Base-by-base conservation (phyloP, 1,140 invertebrate genomes). In the Brevipalpus yothersi region DNA sequence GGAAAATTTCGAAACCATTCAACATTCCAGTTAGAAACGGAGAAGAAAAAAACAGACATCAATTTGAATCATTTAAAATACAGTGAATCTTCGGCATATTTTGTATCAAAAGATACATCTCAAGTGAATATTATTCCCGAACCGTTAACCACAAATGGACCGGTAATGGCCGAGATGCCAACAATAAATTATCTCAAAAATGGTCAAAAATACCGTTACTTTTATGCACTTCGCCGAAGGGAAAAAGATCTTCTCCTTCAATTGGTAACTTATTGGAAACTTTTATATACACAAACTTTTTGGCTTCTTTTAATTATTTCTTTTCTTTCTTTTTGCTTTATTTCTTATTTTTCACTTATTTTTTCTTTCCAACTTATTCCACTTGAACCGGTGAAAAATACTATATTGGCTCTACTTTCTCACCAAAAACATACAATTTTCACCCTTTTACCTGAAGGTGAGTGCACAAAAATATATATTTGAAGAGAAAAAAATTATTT, bases 161-260 rank as follows among this genome's bases (percentile, higher is more conserved):
- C 43, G 11, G 17, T 19, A 45, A 53, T 43, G 31, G 42, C 54
- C 10, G 85, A 89, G 71, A 84, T 85, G 0, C 86, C 87, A 0
- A 74, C 80, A 53, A 80, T 90, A 57, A 80, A 87, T 72, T 84
- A 84, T 61, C 77, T 81, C 15, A 58, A 40, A n/a, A 76, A 81
- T 58, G 83, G 83, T 65, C 66, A 65, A 59, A 68, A 69, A 59
- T 72, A 73, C 63, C 63, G 67, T 43, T 74, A 69, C 59, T 66
- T 66, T 45, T 74, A 74, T 61, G 70, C 69, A 19, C 65, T 89
- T 53, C 84, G 83, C 42, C 9, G 21, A 31, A 10, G 42, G 11
- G 53, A 56, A 17, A 31, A 31, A 31, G 51, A 55, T 43, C 17
- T 73, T 76, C 49, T 51, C 1, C 2, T 19, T 10, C 49, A 51